Evolutionary conservation across 2,113 vertebrate species (phyloP).

Genomic region (Zingel zingel): DNA sequence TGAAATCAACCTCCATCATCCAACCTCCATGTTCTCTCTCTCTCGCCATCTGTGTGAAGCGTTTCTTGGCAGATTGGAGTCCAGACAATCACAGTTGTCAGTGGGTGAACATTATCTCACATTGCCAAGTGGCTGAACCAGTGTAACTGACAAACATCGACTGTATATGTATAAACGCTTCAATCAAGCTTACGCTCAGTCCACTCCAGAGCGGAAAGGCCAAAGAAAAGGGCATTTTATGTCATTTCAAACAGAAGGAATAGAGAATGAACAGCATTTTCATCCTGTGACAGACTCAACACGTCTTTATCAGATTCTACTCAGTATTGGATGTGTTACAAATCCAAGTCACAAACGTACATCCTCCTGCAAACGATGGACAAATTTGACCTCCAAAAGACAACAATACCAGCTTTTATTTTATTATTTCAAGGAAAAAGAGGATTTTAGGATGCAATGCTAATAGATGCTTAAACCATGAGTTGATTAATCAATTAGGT

Average conservation of each 20-base stretch:
- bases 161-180: slow-evolving; percentile 24
- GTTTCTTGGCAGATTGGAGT: slow-evolving; percentile 75
- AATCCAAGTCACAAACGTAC: background rate
- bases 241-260: slow-evolving; percentile 8
- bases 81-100: slow-evolving; percentile 82
- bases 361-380: background rate
- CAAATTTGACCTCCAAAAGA: background rate
- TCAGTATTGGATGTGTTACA: background rate
- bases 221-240: slow-evolving; percentile 9
- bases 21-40: slow-evolving; percentile 63
- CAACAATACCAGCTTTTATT: background rate
- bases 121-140: slow-evolving; percentile 70
- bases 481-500: background rate
- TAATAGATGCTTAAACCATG: background rate
- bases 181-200: slow-evolving; percentile 22
- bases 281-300: background rate
- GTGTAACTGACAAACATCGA: slow-evolving; percentile 42
- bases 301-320: background rate
- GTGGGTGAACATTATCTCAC: slow-evolving; percentile 76
- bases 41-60: slow-evolving; percentile 77
- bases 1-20: slow-evolving; percentile 63
- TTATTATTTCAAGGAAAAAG: background rate
- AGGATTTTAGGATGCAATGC: background rate
- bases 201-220: slow-evolving; percentile 17
- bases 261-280: background rate